These are phyloP conservation scores for Phoeniculus purpureus DNA, from an alignment of 2,797 vertebrate genomes.

Conservation along the genomic window DNA sequence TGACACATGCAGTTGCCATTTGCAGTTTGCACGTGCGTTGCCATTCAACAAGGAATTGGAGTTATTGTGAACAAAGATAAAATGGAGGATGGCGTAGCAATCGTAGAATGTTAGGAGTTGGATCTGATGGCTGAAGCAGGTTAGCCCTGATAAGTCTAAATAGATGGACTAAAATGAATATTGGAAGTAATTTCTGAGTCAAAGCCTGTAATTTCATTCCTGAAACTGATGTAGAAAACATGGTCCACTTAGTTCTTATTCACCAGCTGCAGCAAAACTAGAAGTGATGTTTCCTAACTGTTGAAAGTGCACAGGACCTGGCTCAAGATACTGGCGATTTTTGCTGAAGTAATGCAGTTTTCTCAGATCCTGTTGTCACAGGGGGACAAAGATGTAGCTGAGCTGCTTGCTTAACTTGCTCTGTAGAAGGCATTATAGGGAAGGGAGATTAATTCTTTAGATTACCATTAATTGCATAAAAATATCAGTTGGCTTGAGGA, in stretches of 20 bases:
- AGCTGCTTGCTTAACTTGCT: background rate
- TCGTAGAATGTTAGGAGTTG: too few species aligned
- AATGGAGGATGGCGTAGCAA: background rate
- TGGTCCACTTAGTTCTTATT: background rate
- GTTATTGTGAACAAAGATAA: slow-evolving; percentile 16
- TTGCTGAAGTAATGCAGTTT: background rate
- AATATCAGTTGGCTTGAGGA: background rate
- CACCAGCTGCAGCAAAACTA: background rate
- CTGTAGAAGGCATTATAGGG: background rate
- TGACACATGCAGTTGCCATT: too few species aligned
- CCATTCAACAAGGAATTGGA: slow-evolving; percentile 10
- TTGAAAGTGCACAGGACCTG: background rate
- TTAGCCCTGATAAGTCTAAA: background rate
- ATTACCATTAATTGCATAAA: background rate
- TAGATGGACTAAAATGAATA: background rate
- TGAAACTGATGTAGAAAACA: background rate
- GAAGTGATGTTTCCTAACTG: background rate
- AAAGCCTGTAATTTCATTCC: background rate
- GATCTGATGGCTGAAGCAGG: background rate
- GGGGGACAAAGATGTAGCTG: background rate
- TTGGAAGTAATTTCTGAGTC: background rate
- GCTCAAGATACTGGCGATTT: background rate
- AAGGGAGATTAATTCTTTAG: background rate
- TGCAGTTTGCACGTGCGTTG: background rate
- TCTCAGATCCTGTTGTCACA: background rate